Base-by-base conservation (phyloP, 2,888 invertebrate species). In the Xanthorhoe designata region DNA sequence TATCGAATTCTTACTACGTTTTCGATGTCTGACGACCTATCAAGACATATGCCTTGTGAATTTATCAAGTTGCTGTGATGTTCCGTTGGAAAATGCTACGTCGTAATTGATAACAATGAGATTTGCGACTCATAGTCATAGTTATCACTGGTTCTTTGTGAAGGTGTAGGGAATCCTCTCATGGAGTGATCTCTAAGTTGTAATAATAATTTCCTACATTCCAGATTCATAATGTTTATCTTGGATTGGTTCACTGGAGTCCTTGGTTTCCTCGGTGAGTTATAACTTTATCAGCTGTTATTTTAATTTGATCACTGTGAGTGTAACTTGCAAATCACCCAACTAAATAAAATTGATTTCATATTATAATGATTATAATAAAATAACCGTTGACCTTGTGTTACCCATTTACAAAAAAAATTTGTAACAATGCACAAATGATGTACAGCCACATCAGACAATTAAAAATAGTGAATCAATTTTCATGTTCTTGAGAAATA, bases 191-290 rank as follows among this genome's bases (percentile, higher is more conserved):
- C 35, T 8, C 9, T 19, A 10, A 55, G 0, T 45, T 69, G 62
- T 86, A 81, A 83, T 82, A 73, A 70, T 73, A 60, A 78, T 81
- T 83, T 83, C 74, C 66, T 83, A 77, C 76, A 66, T 87, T 92
- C 78, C 91, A 92, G 92, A 91, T 88, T 87, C 87, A 92, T 86
- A 89, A 98, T 98, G 98, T 98, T 98, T 95, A 96, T 98, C 94
- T 97, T 97, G 97, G 98, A 98, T 93, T 98, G 98, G 98, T 97
- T 98, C 89, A 97, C 98, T 90, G 98, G 98, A 83, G 98, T 98
- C 86, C 94, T 98, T 87, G 98, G 98, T 90, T 98, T 97, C 94
- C 95, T 98, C 89, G 98, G 98, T 98, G 90, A 96, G 96, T 94
- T 61, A 65, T 69, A 47, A 70, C 45, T 62, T 69, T 59, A 58